These are phyloP conservation scores for Nycticebus coucang DNA, from an alignment of 2,113 vertebrate genomes.

Conservation along the genomic window DNA sequence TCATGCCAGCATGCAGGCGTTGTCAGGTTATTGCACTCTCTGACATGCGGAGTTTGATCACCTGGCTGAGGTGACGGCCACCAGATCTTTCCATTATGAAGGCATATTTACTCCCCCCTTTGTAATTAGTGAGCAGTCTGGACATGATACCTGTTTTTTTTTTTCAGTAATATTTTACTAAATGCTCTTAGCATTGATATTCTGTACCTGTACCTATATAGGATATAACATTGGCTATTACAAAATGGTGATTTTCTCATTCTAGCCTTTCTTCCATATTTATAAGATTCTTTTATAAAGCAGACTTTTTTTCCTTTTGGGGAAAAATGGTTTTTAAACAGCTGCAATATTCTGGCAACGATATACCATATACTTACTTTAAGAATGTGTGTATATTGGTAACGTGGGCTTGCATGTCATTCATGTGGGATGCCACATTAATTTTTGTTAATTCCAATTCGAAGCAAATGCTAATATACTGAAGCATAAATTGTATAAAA, in stretches of 20 bases:
- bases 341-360: background rate
- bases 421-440: background rate
- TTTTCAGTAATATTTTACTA: background rate
- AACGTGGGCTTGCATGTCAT: background rate
- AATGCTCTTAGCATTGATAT: background rate
- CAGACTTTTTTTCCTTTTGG: background rate
- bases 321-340: background rate
- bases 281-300: conserved; percentile 12
- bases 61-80: background rate
- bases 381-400: background rate
- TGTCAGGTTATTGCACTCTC: background rate
- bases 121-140: background rate
- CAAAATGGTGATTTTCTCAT: conserved; percentile 42
- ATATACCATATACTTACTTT: background rate
- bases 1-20: background rate
- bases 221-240: background rate
- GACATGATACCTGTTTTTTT: background rate
- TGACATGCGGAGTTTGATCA: background rate
- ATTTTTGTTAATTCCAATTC: background rate
- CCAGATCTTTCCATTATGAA: background rate
- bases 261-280: conserved; percentile 17
- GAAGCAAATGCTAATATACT: conserved; percentile 30
- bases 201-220: background rate
- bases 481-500: background rate
- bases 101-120: background rate